Conservation (phyloP, 2,113 vertebrate genomes). For the Orthochromis malagaraziensis region DNA sequence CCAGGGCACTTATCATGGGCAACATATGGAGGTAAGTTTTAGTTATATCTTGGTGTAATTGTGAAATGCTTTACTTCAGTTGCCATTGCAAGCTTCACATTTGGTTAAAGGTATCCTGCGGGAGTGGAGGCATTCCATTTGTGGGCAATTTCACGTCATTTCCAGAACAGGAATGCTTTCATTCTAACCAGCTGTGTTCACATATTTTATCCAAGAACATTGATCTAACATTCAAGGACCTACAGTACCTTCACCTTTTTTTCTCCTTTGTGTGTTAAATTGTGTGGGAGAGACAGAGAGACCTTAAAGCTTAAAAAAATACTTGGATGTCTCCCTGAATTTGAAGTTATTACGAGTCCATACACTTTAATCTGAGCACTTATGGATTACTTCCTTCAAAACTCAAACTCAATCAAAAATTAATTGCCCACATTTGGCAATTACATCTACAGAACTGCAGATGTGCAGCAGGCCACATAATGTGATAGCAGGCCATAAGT, state of each 20-base stretch:
- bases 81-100: background rate
- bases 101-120: background rate
- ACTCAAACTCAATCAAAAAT: background rate
- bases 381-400: background rate
- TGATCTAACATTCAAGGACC: background rate
- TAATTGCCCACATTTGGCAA: background rate
- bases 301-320: background rate
- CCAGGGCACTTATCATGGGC: rapidly evolving
- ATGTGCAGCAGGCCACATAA: background rate
- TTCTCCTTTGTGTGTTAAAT: background rate
- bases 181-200: background rate
- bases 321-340: background rate
- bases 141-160: background rate
- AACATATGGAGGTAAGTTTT: background rate
- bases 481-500: background rate
- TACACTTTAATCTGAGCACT: background rate
- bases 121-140: background rate
- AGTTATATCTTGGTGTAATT: background rate
- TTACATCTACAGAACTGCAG: background rate
- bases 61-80: background rate
- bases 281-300: background rate
- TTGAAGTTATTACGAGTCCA: rapidly evolving
- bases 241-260: rapidly evolving
- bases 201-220: background rate
- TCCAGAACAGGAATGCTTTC: background rate